Conservation (phyloP, 2,888 invertebrate species). For the Patella pellucida region DNA sequence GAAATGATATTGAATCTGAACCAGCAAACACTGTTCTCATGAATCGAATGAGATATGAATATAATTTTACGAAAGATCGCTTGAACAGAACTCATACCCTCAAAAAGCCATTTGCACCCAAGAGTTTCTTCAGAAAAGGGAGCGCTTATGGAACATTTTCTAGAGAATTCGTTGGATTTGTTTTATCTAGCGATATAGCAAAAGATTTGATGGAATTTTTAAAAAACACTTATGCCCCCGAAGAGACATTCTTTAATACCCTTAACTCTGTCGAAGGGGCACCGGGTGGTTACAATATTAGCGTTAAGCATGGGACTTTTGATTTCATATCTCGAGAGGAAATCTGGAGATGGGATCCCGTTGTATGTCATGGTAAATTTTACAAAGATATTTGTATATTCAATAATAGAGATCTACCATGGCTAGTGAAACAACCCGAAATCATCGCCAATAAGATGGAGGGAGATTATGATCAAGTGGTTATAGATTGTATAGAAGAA, state of each 20-base stretch:
- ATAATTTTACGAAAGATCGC: slow-evolving; percentile 27
- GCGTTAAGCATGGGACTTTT: slow-evolving; percentile 41
- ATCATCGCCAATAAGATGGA: slow-evolving; percentile 65
- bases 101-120: slow-evolving; percentile 37
- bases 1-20: slow-evolving; percentile 63
- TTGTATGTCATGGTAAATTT: slow-evolving; percentile 36
- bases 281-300: slow-evolving; percentile 54
- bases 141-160: slow-evolving; percentile 63
- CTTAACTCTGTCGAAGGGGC: slow-evolving; percentile 54
- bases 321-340: slow-evolving; percentile 47
- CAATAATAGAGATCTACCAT: slow-evolving; percentile 50
- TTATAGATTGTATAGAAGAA: slow-evolving; percentile 36
- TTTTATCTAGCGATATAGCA: slow-evolving; percentile 46
- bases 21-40: slow-evolving; percentile 25
- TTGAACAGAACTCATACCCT: slow-evolving; percentile 33
- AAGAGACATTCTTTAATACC: slow-evolving; percentile 67
- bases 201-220: slow-evolving; percentile 59
- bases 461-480: slow-evolving; percentile 37
- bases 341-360: slow-evolving; percentile 44
- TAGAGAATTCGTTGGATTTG: slow-evolving; percentile 58
- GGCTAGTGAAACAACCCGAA: slow-evolving; percentile 51
- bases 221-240: slow-evolving; percentile 62
- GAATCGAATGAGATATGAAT: slow-evolving; percentile 36
- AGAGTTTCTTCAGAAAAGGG: slow-evolving; percentile 53
- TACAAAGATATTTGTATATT: slow-evolving; percentile 49